Percentiles rank a stretch among this genome's conserved stretches.
These are phyloP conservation scores for Megaleporinus macrocephalus DNA, from an alignment of 2,113 vertebrate genomes.

Conservation along the genomic window DNA sequence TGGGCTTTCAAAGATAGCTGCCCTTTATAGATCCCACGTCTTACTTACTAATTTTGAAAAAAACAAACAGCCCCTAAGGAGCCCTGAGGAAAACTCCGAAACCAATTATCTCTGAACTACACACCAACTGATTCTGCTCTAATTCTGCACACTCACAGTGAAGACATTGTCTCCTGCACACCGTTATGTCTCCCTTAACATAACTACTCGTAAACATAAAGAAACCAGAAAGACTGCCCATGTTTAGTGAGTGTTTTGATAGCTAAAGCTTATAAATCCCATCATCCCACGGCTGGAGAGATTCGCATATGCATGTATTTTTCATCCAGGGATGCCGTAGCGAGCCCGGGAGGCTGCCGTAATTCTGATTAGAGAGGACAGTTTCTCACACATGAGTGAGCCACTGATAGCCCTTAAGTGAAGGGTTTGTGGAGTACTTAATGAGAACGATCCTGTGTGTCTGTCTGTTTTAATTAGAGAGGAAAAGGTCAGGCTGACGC, in stretches of 20 bases:
- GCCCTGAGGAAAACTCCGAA: conserved; percentile 4
- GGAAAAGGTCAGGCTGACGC: conserved; percentile 52
- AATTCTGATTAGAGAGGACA: conserved; percentile 57
- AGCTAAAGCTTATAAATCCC: background rate
- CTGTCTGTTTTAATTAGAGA: conserved; percentile 57
- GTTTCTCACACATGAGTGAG: conserved; percentile 51
- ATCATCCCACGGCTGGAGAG: background rate
- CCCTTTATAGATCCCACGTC: conserved; percentile 20
- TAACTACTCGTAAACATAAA: background rate
- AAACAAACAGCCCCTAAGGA: background rate
- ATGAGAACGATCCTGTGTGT: conserved; percentile 54
- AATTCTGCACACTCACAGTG: background rate
- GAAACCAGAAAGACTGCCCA: background rate
- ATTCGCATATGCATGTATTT: conserved; percentile 26
- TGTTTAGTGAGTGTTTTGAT: background rate
- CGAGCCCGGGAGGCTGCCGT: conserved; percentile 30
- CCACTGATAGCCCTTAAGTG: conserved; percentile 55
- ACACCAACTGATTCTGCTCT: background rate
- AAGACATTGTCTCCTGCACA: background rate
- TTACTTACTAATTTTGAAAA: conserved; percentile 26
- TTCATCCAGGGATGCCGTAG: conserved; percentile 31
- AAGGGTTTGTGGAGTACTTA: conserved; percentile 57
- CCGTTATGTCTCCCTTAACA: background rate
- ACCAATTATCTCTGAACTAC: conserved; percentile 11
- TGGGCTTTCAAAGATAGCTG: conserved; percentile 13